A percentile compares a stretch with the other conserved stretches of the same genome.
Conservation (phyloP, 2,113 vertebrate genomes). For the Ploceus nigricollis region DNA sequence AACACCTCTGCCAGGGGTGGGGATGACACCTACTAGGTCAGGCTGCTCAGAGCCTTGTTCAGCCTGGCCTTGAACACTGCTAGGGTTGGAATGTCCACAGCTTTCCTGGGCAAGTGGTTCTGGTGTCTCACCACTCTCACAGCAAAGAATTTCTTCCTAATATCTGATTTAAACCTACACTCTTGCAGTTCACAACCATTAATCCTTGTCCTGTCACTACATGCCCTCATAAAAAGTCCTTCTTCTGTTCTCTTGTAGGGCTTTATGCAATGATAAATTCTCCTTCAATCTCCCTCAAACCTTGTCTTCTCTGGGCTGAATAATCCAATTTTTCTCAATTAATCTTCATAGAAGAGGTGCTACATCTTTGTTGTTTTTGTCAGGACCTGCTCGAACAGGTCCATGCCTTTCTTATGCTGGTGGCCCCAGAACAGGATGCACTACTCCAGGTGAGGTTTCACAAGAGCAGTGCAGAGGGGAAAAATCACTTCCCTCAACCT, state of each 20-base stretch:
- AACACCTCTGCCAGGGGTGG: too few species aligned
- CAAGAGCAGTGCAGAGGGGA: background rate
- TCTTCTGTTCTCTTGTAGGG: background rate
- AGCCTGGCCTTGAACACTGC: background rate
- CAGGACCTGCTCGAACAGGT: accelerated
- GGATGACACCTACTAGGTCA: too few species aligned
- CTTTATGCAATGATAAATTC: background rate
- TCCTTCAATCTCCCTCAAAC: background rate
- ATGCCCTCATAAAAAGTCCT: background rate
- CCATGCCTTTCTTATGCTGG: background rate
- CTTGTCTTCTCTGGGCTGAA: background rate
- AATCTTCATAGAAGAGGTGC: background rate
- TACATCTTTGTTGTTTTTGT: background rate
- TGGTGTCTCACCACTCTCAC: background rate
- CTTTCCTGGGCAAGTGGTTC: background rate
- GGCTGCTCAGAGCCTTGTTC: background rate
- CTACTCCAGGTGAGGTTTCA: background rate
- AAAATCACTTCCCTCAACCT: background rate
- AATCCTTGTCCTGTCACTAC: background rate
- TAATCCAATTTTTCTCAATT: background rate
- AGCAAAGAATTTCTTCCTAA: background rate
- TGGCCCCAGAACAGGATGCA: background rate
- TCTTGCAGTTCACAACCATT: background rate
- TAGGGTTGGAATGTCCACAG: background rate
- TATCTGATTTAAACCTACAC: background rate